Conservation (phyloP, 2,113 vertebrate species). For the Bombycilla garrulus region DNA sequence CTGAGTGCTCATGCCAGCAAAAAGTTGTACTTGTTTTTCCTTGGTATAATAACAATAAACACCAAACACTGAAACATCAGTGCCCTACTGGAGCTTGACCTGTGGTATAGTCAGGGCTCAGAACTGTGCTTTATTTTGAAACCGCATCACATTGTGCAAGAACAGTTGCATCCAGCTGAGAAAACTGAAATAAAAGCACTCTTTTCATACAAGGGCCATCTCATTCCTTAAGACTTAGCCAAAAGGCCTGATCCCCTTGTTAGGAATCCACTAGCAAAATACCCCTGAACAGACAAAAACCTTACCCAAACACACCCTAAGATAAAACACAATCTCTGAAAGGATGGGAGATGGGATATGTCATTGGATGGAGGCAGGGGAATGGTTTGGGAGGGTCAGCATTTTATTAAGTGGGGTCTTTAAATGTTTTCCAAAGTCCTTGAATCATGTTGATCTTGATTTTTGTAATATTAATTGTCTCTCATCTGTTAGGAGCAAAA, state of each 20-base stretch:
- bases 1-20: neutral
- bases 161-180: neutral
- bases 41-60: neutral
- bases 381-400: neutral
- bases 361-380: fast-evolving
- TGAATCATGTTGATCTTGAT: neutral
- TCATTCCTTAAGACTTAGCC: neutral
- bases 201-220: neutral
- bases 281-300: fast-evolving
- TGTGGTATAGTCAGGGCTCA: neutral
- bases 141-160: neutral
- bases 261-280: neutral
- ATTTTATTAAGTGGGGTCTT: neutral
- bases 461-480: neutral
- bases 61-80: neutral
- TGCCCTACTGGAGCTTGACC: neutral
- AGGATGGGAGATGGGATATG: neutral
- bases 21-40: neutral
- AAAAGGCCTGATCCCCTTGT: neutral
- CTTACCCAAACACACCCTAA: neutral
- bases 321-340: fast-evolving
- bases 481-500: neutral
- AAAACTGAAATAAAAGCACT: neutral
- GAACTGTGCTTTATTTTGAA: neutral
- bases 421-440: neutral